These are phyloP conservation scores for Brachyhypopomus gauderio DNA, from an alignment of 2,113 vertebrate genomes.

Conservation along the genomic window DNA sequence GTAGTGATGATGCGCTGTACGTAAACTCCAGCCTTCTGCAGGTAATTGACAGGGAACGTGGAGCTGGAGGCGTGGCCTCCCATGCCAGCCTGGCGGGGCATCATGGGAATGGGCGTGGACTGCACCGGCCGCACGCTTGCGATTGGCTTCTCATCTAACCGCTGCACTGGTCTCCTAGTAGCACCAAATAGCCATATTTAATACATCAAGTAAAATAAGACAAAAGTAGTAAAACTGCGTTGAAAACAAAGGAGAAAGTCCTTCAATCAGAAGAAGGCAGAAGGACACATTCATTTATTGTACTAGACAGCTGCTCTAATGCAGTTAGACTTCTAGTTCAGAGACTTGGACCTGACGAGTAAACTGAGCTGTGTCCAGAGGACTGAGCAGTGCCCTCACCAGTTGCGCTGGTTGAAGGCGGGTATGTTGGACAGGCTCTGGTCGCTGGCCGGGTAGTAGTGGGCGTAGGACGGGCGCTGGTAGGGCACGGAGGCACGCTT, in stretches of 20 bases:
- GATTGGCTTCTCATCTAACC: conserved; percentile 92
- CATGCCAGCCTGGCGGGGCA: conserved; percentile 90
- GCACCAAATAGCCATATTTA: not conserved
- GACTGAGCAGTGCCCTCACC: conserved; percentile 73
- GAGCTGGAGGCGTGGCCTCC: conserved; percentile 82
- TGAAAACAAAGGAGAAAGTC: too few species aligned
- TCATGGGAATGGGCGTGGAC: conserved; percentile 98
- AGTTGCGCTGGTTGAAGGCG: conserved; percentile 94
- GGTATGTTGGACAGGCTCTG: conserved; percentile 90
- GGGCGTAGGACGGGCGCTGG: conserved; percentile 92
- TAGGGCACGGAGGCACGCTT: conserved; percentile 96
- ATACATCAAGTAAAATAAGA: not conserved
- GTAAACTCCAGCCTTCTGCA: conserved; percentile 93
- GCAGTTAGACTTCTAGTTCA: too few species aligned
- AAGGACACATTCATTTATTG: too few species aligned
- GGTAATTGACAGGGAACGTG: conserved; percentile 91
- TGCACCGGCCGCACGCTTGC: conserved; percentile 96
- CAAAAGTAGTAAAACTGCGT: too few species aligned
- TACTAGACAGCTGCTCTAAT: too few species aligned
- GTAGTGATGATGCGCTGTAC: conserved; percentile 98
- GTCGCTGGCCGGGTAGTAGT: conserved; percentile 94
- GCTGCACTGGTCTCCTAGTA: conserved; percentile 82
- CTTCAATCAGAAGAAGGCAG: too few species aligned
- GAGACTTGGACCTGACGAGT: too few species aligned
- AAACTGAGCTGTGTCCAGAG: too few species aligned